A percentile compares a stretch with the other conserved stretches of the same genome.
Conservation (phyloP, 2,797 vertebrate genomes). For the Neosilurus mollespiculum region DNA sequence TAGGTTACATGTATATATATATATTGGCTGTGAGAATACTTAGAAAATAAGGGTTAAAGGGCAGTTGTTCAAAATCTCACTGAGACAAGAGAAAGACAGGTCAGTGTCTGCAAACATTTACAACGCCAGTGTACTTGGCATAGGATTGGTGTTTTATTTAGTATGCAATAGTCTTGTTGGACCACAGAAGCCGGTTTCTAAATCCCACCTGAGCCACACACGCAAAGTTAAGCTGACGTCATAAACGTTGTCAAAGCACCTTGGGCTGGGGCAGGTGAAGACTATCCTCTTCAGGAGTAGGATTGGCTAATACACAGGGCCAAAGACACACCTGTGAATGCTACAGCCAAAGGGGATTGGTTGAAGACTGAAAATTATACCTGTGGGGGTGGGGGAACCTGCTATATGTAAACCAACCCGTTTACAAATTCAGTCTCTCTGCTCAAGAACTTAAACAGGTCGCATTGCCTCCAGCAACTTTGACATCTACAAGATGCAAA, state of each 20-base stretch:
- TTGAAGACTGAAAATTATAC: conserved; percentile 78
- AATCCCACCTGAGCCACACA: conserved; percentile 58
- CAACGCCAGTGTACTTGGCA: conserved; percentile 18
- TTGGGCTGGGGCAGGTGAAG: conserved; percentile 65
- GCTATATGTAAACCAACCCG: conserved; percentile 86
- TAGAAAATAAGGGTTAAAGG: conserved; percentile 66
- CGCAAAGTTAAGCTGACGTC: conserved; percentile 77
- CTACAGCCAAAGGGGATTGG: conserved; percentile 78
- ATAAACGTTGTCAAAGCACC: conserved; percentile 74
- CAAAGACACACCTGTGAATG: conserved; percentile 76
- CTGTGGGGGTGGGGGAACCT: conserved; percentile 73
- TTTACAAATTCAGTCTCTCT: conserved; percentile 87
- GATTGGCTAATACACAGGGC: conserved; percentile 65
- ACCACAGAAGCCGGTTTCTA: conserved; percentile 41
- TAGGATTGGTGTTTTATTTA: conserved; percentile 49
- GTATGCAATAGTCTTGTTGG: conserved; percentile 61
- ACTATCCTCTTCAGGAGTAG: conserved; percentile 57
- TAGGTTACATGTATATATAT: conserved; percentile 10
- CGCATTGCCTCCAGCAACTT: conserved; percentile 59
- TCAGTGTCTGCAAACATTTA: conserved; percentile 38
- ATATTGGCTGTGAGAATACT: conserved; percentile 63
- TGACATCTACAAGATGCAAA: conserved; percentile 45
- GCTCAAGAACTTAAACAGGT: conserved; percentile 81
- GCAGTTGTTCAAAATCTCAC: conserved; percentile 66
- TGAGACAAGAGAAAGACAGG: conserved; percentile 45